A percentile compares a stretch with the other conserved stretches of the same genome.
phyloP scores from a whole-genome alignment of 2,888 invertebrate species.

The Aphidoletes aphidimyza region DNA sequence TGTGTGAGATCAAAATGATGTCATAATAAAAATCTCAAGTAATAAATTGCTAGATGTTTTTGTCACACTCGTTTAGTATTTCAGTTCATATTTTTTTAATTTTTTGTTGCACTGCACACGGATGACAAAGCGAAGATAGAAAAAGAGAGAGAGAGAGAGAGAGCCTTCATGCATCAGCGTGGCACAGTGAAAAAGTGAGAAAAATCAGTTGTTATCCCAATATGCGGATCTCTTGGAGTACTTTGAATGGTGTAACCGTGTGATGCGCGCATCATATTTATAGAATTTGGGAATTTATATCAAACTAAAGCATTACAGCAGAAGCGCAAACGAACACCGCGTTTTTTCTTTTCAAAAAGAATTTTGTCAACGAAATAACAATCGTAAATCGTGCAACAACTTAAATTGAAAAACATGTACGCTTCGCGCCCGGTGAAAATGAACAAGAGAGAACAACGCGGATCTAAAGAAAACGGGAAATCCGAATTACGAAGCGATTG shows the following conservation, averaged over 20 bases:
- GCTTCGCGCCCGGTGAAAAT: background rate
- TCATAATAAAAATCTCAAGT: constrained; percentile 9
- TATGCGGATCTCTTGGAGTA: background rate
- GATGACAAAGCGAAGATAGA: background rate
- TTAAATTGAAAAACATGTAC: background rate
- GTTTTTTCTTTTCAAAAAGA: no score
- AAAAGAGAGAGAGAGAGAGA: no score
- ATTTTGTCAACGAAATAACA: background rate
- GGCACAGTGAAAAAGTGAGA: background rate
- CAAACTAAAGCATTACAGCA: background rate
- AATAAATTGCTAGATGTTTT: constrained; percentile 14
- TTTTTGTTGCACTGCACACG: background rate
- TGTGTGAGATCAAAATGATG: background rate
- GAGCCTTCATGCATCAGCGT: background rate
- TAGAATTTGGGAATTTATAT: constrained; percentile 25
- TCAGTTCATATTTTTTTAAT: background rate
- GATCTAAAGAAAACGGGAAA: background rate
- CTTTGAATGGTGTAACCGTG: background rate
- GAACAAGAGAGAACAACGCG: background rate
- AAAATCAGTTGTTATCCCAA: constrained; percentile 5
- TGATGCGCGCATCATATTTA: background rate
- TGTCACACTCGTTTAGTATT: background rate
- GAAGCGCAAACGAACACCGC: background rate
- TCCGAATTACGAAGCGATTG: background rate
- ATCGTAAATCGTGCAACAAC: background rate